These are phyloP conservation scores for Netelia melanura DNA, from an alignment of 2,888 invertebrate genomes.

Conservation along the genomic window DNA sequence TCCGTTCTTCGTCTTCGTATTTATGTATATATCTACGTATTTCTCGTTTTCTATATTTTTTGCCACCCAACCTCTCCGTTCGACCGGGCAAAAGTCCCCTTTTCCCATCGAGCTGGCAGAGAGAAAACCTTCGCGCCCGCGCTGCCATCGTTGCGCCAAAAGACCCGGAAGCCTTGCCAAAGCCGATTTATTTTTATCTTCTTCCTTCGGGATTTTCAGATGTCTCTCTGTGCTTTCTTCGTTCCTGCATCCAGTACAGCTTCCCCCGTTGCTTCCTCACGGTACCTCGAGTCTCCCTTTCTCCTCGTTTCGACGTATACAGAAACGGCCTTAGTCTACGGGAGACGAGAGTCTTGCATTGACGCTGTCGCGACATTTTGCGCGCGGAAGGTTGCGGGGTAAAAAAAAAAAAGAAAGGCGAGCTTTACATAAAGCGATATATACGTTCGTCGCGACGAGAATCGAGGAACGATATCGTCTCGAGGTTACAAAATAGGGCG, in stretches of 20 bases:
- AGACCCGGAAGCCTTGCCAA: conserved; percentile 79
- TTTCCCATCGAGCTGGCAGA: conserved; percentile 49
- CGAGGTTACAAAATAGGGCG: conserved; percentile 24
- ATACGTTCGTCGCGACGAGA: background rate
- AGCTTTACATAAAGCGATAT: background rate
- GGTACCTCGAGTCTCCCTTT: background rate
- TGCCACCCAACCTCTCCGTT: conserved; percentile 46
- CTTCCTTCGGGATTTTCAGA: conserved; percentile 75
- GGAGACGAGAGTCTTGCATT: conserved; percentile 47
- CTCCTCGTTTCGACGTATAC: conserved; percentile 5
- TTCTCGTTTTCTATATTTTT: conserved; percentile 21
- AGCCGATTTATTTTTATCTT: conserved; percentile 83
- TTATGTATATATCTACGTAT: conserved; percentile 30
- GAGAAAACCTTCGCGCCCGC: conserved; percentile 57
- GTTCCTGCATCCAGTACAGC: conserved; percentile 45
- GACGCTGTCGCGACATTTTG: conserved; percentile 25
- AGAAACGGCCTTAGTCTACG: conserved; percentile 25
- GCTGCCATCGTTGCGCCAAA: conserved; percentile 49
- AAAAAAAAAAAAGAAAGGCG: background rate
- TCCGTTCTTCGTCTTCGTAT: conserved; percentile 2
- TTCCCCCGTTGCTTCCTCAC: conserved; percentile 46
- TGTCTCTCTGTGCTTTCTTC: conserved; percentile 64
- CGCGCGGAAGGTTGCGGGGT: background rate
- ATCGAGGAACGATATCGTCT: conserved; percentile 16
- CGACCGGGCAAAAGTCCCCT: conserved; percentile 48